Evolutionary conservation across 2,113 vertebrate genomes (phyloP), one percentile per base, ranked within the genome.

Genomic region (Puma concolor): DNA sequence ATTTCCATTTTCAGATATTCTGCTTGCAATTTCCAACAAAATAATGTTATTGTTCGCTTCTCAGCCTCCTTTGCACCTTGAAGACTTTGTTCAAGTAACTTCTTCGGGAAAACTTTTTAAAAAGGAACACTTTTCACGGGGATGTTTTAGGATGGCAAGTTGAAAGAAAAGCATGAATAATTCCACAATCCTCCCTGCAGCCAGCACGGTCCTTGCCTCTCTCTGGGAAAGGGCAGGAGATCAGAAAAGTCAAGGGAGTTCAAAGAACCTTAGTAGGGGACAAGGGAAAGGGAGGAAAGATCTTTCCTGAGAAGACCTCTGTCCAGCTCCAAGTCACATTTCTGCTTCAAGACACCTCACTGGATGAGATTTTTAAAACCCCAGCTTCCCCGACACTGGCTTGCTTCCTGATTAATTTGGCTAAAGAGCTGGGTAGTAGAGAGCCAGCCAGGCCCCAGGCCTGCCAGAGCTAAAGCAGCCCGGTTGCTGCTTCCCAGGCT

Each of bases 1-100:
- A 97, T 98, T 98, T 98, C 97, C 97, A 98, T 96, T 98, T 98
- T 98, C 97, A 97, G 97, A 98, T 97, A 72, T 95, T 93, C 74
- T 93, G 83, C 3, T 11, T 94, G 91, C 50, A 36, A 94, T 98
- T 94, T 57, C 29, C 88, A 98, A 92, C 96, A 94, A 98, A 98
- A 98, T 98, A 97, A 97, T 95, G 91, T 97, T 96, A 97, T 98
- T 96, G 41, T 97, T 98, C 74, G 87, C 76, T 94, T 97, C 84
- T 93, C 50, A 91, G n/a, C 52, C 76, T 38, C 85, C 48, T 64
- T 94, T 90, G 44, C 15, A 48, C 84, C 92, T 96, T 87, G 2
- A 3, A 15, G 89, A 67, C 10, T 3, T 69, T 17, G 50, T 72
- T 81, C 79, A 89, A 97, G 95, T 94, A 85, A 95, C 36, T 85